Conservation (phyloP, 2,797 vertebrate genomes). For the Delichon dasypus region DNA sequence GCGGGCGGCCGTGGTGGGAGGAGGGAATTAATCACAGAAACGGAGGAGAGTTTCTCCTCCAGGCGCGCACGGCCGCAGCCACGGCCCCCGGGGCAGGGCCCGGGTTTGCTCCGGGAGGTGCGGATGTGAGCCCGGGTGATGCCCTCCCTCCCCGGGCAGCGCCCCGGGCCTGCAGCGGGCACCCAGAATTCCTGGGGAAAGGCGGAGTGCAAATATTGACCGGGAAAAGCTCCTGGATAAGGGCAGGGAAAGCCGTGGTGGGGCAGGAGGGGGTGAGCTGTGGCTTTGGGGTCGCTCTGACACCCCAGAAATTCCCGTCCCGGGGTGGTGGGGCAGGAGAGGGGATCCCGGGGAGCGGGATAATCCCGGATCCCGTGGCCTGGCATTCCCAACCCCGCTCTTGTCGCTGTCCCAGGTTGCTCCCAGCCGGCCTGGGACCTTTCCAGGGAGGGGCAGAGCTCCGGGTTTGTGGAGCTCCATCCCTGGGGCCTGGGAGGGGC, state of each 20-base stretch:
- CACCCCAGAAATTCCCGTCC: neutral
- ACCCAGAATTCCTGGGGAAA: neutral
- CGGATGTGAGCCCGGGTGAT: accelerated
- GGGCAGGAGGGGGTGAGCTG: accelerated
- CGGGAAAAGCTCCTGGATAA: neutral
- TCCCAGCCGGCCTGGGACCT: neutral
- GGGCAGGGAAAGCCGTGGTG: neutral
- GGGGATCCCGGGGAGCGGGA: accelerated
- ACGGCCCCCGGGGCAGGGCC: neutral
- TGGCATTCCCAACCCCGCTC: neutral
- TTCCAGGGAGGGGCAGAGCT: neutral
- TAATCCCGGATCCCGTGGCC: neutral
- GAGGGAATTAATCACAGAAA: constrained; percentile 56
- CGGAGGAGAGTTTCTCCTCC: constrained; percentile 2
- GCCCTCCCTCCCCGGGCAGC: neutral
- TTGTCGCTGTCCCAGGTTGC: accelerated
- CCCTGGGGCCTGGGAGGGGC: neutral
- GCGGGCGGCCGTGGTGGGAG: constrained; percentile 28
- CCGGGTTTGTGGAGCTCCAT: neutral
- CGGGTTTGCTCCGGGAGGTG: neutral
- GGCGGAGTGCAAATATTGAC: neutral
- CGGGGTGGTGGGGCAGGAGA: neutral
- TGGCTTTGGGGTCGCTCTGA: accelerated
- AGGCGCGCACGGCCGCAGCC: neutral
- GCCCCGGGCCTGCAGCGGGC: accelerated